Conservation (phyloP, 2,113 vertebrate species). For the Phrynosoma platyrhinos region DNA sequence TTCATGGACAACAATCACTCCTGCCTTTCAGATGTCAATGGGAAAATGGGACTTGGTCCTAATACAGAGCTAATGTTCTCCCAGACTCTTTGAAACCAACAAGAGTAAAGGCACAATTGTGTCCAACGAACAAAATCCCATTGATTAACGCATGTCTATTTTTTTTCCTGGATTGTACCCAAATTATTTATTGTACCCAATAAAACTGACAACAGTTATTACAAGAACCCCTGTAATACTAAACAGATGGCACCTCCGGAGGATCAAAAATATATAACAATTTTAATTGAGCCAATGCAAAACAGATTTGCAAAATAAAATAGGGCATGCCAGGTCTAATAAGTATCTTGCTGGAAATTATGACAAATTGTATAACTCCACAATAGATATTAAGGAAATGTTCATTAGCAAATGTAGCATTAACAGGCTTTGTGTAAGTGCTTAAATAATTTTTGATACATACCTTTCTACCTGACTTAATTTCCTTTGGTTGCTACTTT, state of each 20-base stretch:
- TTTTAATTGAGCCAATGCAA: slow-evolving; percentile 73
- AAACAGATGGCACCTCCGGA: slow-evolving; percentile 70
- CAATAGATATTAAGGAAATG: slow-evolving; percentile 41
- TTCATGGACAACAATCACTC: too few species aligned
- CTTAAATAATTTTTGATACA: not conserved
- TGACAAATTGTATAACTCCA: slow-evolving; percentile 30
- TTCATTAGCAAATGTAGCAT: slow-evolving; percentile 39
- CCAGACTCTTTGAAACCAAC: not conserved
- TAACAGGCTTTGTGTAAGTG: not conserved
- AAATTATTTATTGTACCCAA: slow-evolving; percentile 44
- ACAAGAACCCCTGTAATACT: slow-evolving; percentile 59
- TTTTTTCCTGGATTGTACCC: slow-evolving; percentile 28
- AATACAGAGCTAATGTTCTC: not conserved
- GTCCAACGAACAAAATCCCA: not conserved
- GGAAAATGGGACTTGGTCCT: not conserved
- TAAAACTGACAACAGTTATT: slow-evolving; percentile 59
- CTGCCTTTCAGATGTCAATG: too few species aligned
- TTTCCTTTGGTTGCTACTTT: not conserved
- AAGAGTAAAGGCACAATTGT: not conserved
- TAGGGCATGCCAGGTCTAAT: slow-evolving; percentile 65
- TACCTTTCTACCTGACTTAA: not conserved
- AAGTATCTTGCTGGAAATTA: slow-evolving; percentile 54
- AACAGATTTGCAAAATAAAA: slow-evolving; percentile 71
- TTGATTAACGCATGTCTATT: not conserved
- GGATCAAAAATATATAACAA: slow-evolving; percentile 69